Base-by-base conservation (phyloP, 2,113 vertebrate genomes). In the Lanius ludovicianus region DNA sequence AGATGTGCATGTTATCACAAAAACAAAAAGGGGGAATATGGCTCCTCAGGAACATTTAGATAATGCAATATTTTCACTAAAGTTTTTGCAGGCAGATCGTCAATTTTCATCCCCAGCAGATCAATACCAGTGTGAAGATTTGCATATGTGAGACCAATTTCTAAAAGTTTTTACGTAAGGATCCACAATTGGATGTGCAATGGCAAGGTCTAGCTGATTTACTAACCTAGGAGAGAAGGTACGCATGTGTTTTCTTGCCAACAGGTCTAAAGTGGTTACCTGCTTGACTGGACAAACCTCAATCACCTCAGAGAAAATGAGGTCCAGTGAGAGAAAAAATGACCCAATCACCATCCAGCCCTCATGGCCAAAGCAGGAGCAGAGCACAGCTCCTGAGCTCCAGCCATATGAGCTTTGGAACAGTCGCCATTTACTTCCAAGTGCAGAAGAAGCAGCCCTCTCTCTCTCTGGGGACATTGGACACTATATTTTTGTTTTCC, bases 221-320 rank as follows among this genome's bases (percentile, higher is more conserved):
- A 41, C 28, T 62, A 39, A 47, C 21, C 7, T 14, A 23, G n/a
- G 21, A 0, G 17, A 33, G 28, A 49, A 20, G 28, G 46, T 15
- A 39, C 4, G 2, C 37, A 42, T 15, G 5, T 33, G 46, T 41
- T 62, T 7, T 62, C 20, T 77, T 4, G 4, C 7, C 35, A 62
- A 7, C 27, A 60, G 11, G 28, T 46, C n/a, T 5, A 11, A 39
- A 20, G 28, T 19, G 15, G 24, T 35, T 57, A 30, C 33, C 19
- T 59, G 42, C 33, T 30, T 1, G 1, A 7, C 41, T 28, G 14
- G 53, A 46, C 42, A 42, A 42, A 42, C 31, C 35, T 44, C 4
- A 0, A 28, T 44, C 12, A 0, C 13, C 39, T 44, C 39, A 0
- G 7, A 74, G 23, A 2, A 56, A 10, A 56, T 4, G 13, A 56